phyloP scores from a whole-genome alignment of 2,797 vertebrate genomes.

The Sebastes alutus region DNA sequence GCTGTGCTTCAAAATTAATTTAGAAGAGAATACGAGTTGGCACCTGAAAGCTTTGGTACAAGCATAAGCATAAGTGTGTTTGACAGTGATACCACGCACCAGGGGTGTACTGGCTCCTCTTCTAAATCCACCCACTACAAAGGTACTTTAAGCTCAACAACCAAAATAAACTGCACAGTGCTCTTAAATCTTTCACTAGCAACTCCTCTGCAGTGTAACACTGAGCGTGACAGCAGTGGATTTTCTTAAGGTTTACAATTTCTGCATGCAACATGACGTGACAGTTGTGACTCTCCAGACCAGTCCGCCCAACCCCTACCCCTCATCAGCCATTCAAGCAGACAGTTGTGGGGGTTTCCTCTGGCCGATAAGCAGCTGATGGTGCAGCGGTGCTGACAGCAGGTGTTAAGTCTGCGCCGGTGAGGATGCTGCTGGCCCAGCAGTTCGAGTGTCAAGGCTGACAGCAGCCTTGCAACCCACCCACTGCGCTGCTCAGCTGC shows the following conservation, averaged over 20 bases:
- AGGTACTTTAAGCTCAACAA: conserved; percentile 27
- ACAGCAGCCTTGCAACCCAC: conserved; percentile 47
- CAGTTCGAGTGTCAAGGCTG: conserved; percentile 53
- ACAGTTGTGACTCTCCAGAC: background rate
- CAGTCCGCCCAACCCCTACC: background rate
- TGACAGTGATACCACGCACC: conserved; percentile 11
- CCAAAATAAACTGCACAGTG: conserved; percentile 39
- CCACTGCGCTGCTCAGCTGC: conserved; percentile 34
- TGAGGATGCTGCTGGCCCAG: conserved; percentile 63
- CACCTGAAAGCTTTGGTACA: background rate
- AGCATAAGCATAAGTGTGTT: conserved; percentile 9
- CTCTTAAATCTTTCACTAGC: background rate
- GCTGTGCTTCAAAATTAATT: background rate
- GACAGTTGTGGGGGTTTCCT: conserved; percentile 36
- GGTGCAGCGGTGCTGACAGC: conserved; percentile 54
- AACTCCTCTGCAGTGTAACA: background rate
- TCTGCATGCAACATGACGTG: background rate
- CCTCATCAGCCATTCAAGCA: conserved; percentile 23
- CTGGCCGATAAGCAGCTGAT: conserved; percentile 51
- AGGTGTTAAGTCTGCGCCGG: conserved; percentile 18
- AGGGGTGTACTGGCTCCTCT: conserved; percentile 3
- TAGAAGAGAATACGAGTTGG: background rate
- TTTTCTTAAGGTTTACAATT: background rate
- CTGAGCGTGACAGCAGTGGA: background rate
- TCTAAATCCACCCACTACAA: conserved; percentile 41